Conservation (phyloP, 1,140 invertebrate genomes). For the Cotesia vestalis region DNA sequence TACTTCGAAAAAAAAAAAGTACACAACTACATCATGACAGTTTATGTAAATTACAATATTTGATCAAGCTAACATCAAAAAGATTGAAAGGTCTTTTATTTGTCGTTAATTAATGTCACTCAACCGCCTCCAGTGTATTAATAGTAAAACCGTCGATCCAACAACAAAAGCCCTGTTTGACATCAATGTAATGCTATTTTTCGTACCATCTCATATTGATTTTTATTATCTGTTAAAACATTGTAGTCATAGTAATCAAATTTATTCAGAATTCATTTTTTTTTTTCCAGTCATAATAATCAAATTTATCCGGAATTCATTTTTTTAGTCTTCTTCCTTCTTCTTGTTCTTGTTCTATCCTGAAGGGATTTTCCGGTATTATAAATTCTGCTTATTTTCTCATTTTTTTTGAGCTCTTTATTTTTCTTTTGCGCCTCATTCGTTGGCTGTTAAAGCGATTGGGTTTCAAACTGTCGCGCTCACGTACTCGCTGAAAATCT, state of each 20-base stretch:
- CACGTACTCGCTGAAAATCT: conserved; percentile 44
- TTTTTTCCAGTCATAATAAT: background rate
- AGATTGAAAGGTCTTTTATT: too few species aligned
- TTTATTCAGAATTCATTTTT: background rate
- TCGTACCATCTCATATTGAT: too few species aligned
- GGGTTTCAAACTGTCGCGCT: conserved; percentile 27
- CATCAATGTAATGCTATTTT: too few species aligned
- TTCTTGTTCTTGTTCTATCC: background rate
- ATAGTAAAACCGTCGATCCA: too few species aligned
- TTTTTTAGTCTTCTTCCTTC: background rate
- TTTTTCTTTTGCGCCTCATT: background rate
- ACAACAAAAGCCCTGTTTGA: too few species aligned
- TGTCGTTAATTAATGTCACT: too few species aligned
- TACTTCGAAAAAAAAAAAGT: too few species aligned
- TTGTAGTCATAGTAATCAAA: background rate
- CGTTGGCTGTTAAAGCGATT: conserved; percentile 29
- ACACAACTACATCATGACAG: too few species aligned
- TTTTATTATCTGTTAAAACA: too few species aligned
- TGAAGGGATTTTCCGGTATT: conserved; percentile 9
- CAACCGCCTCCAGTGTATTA: too few species aligned
- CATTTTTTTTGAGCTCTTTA: background rate
- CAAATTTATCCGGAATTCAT: background rate
- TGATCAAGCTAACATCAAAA: too few species aligned
- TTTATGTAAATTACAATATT: too few species aligned
- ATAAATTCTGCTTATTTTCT: conserved; percentile 14